phyloP scores from a whole-genome alignment of 1,140 invertebrate genomes.

The Zelostemma sp. region DNA sequence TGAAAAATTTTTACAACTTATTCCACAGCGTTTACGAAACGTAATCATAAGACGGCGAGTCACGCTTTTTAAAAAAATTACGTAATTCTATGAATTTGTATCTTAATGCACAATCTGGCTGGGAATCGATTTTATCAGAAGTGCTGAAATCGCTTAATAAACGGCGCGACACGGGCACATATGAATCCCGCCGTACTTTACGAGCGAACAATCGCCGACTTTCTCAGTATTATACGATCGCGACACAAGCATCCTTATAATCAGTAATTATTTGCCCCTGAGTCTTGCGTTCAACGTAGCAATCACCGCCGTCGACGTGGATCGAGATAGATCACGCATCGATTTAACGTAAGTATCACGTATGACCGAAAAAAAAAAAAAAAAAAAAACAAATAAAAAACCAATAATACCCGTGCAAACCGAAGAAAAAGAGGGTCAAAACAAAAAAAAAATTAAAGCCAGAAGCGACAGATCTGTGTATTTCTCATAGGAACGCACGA shows the following conservation, averaged over 20 bases:
- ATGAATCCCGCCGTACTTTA: background rate
- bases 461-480: too few relatives aligned
- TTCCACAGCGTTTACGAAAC: background rate
- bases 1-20: too few relatives aligned
- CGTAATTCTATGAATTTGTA: background rate
- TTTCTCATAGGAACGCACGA: too few relatives aligned
- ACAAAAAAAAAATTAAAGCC: too few relatives aligned
- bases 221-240: slow-evolving; percentile 12
- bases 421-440: too few relatives aligned
- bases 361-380: slow-evolving; percentile 24
- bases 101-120: background rate
- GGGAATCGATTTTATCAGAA: slow-evolving; percentile 2
- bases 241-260: slow-evolving; percentile 43
- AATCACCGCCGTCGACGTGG: slow-evolving; percentile 41
- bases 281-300: slow-evolving; percentile 36
- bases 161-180: slow-evolving; percentile 4
- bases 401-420: too few relatives aligned
- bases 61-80: background rate
- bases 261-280: slow-evolving; percentile 41
- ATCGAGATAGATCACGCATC: slow-evolving; percentile 38
- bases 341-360: slow-evolving; percentile 38
- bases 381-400: too few relatives aligned
- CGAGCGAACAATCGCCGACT: background rate
- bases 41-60: background rate
- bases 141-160: slow-evolving; percentile 8